phyloP scores from a whole-genome alignment of 2,888 invertebrate genomes.

The Diplazon laetatorius region DNA sequence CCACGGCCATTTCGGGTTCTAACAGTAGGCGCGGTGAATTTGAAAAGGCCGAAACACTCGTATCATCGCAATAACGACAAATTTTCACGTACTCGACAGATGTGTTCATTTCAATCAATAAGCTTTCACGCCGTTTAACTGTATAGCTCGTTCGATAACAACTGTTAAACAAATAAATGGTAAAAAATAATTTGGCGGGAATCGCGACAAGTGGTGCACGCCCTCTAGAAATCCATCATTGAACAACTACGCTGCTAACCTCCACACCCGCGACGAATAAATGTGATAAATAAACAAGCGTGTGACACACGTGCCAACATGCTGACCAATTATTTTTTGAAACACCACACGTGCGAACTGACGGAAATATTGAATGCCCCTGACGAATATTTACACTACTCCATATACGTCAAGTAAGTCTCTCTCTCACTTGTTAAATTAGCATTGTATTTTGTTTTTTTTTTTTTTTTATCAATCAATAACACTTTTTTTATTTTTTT shows the following conservation, averaged over 20 bases:
- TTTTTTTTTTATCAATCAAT: not conserved
- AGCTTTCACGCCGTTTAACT: conserved; percentile 1
- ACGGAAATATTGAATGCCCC: conserved; percentile 85
- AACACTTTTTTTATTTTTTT: not conserved
- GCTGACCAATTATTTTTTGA: conserved; percentile 84
- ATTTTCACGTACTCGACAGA: conserved; percentile 21
- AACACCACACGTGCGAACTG: conserved; percentile 86
- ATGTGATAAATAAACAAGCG: conserved; percentile 23
- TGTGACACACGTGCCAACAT: conserved; percentile 61
- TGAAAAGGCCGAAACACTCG: conserved; percentile 9
- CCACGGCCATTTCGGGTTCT: not conserved
- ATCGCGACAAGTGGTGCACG: conserved; percentile 19
- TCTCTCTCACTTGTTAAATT: not conserved
- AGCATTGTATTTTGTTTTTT: not conserved
- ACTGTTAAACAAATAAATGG: conserved; percentile 1
- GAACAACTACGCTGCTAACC: conserved; percentile 22
- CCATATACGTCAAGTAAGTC: conserved; percentile 88
- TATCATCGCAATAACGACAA: conserved; percentile 3
- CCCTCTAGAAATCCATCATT: conserved; percentile 22
- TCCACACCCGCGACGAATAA: conserved; percentile 19
- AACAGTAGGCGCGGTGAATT: not conserved
- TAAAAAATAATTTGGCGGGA: conserved; percentile 3
- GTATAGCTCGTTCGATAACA: conserved; percentile 14
- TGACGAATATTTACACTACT: conserved; percentile 86
- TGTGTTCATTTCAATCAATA: conserved; percentile 9